Evolutionary conservation across 2,113 vertebrate species (phyloP), one percentile per base, ranked within the genome.

Genomic region (Carassius carassius): DNA sequence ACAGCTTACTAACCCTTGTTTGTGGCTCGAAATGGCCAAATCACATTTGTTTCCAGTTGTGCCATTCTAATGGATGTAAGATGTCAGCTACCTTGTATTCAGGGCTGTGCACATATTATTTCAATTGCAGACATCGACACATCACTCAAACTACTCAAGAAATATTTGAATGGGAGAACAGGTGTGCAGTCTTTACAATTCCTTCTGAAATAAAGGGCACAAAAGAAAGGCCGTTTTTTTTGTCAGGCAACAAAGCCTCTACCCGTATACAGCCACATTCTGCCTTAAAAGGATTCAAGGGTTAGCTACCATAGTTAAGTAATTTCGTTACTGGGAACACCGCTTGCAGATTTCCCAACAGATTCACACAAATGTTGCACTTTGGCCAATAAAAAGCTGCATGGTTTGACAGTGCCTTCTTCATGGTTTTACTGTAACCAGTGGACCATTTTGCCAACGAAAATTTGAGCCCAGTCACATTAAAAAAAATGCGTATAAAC

Each of bases 21-120:
- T 86, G 92, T 94, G 95, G 93, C 94, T 95, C 94, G 91, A 93
- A 95, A 95, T 93, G 95, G 94, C 94, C 95, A 94, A 93, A 94
- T 91, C 92, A 91, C 84, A 92, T 91, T 88, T 89, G 91, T 88
- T 89, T 87, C 90, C 92, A 87, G 86, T 89, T 83, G 60, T 91
- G 92, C 90, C n/a, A 86, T 25, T 78, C 79, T 17, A 87, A 49
- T 60, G 83, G 72, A 89, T 80, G 84, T 81, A 25, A 76, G 73
- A 51, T 49, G 37, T 41, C 37, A 21, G 58, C 79, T 82, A 47
- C 70, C 44, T 1, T 82, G 67, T 78, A 79, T 73, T 67, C 35
- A 84, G 25, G 37, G 47, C 54, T 69, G 83, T 82, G 56, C 29
- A 49, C 10, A 87, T 87, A 74, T 88, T 87, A 74, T 88, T 88